phyloP scores from a whole-genome alignment of 2,113 vertebrate genomes.

The Ammodytes dubius region DNA sequence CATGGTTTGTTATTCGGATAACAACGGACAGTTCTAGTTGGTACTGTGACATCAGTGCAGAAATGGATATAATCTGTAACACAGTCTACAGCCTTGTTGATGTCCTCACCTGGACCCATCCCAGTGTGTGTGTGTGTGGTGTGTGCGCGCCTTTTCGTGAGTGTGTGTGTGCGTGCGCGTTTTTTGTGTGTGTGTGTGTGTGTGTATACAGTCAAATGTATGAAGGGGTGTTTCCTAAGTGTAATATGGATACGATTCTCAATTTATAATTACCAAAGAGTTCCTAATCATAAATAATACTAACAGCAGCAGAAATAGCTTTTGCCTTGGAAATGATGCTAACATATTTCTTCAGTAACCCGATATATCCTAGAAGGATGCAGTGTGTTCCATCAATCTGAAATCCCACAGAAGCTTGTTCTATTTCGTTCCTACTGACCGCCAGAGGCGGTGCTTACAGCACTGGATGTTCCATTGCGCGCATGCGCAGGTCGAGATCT shows the following conservation, averaged over 20 bases:
- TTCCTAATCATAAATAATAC: background rate
- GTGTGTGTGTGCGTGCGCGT: background rate
- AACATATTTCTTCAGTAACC: background rate
- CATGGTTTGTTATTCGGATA: too few species aligned
- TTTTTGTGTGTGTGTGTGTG: background rate
- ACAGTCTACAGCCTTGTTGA: too few species aligned
- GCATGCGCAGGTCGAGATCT: too few species aligned
- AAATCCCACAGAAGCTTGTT: background rate
- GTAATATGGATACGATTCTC: conserved; percentile 14
- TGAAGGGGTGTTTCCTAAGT: conserved; percentile 7
- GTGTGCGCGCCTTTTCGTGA: too few species aligned
- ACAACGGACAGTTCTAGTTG: too few species aligned
- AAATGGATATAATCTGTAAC: too few species aligned
- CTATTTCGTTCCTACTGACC: too few species aligned
- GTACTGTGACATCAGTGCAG: too few species aligned
- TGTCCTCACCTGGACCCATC: too few species aligned
- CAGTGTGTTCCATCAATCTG: background rate
- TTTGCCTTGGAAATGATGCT: background rate
- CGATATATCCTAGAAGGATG: background rate
- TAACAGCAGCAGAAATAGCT: background rate
- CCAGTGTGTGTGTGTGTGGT: background rate
- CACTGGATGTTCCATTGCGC: too few species aligned
- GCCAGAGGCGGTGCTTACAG: too few species aligned
- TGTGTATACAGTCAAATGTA: background rate
- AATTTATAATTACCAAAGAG: background rate